These are phyloP conservation scores for Stegodyphus dumicola DNA, from an alignment of 1,140 invertebrate genomes.

Conservation along the genomic window DNA sequence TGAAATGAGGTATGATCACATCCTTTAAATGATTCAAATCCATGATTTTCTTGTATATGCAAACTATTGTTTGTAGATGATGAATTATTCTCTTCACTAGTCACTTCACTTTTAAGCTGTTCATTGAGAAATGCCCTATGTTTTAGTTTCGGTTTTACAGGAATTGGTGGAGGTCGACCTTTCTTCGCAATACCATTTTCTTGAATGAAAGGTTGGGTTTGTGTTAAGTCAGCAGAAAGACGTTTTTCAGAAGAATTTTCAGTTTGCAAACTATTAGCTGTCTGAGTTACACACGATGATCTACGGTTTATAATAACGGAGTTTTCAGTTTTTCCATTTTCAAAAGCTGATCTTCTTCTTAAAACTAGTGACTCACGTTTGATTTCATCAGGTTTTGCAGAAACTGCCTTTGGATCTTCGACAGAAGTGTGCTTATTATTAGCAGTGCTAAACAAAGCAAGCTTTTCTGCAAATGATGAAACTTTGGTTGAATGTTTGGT, in stretches of 20 bases:
- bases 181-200: constrained; percentile 29
- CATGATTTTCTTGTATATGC: no score
- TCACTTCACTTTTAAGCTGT: background rate
- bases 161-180: constrained; percentile 42
- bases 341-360: constrained; percentile 47
- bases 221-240: constrained; percentile 31
- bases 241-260: constrained; percentile 29
- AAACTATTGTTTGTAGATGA: background rate
- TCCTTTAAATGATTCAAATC: no score
- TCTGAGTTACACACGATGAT: constrained; percentile 26
- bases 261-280: background rate
- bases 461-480: constrained; percentile 48
- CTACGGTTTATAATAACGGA: constrained; percentile 17
- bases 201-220: background rate
- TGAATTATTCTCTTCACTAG: background rate
- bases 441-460: constrained; percentile 46
- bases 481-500: constrained; percentile 13
- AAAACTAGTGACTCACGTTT: constrained; percentile 40
- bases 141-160: constrained; percentile 44
- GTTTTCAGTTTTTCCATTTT: constrained; percentile 32
- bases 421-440: background rate
- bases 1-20: no score
- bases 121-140: background rate
- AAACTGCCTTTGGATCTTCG: background rate
- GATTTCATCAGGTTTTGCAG: constrained; percentile 6